These are phyloP conservation scores for Zaprionus davidi DNA, from an alignment of 1,140 invertebrate genomes.

Conservation along the genomic window DNA sequence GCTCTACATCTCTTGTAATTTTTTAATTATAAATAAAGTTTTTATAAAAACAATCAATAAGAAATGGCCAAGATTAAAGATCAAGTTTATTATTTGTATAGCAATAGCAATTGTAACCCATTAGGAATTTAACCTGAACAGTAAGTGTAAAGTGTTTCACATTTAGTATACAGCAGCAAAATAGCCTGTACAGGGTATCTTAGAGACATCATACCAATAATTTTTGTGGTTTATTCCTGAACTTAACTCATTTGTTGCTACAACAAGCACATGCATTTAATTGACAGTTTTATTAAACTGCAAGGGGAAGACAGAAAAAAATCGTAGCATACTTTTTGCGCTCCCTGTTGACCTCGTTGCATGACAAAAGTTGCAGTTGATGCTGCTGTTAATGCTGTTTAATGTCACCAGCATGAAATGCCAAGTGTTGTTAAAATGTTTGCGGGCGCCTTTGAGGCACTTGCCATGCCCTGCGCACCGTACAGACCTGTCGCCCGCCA, in stretches of 20 bases:
- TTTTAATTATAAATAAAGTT: background rate
- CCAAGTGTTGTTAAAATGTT: conserved; percentile 81
- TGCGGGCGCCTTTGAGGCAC: conserved; percentile 76
- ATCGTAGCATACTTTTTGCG: conserved; percentile 61
- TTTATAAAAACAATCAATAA: too few species aligned
- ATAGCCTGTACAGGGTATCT: background rate
- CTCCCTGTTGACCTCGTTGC: conserved; percentile 76
- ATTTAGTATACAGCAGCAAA: too few species aligned
- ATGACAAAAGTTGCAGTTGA: conserved; percentile 71
- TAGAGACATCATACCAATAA: background rate
- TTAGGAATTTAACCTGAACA: too few species aligned
- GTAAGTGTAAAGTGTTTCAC: too few species aligned
- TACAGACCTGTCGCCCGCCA: conserved; percentile 52
- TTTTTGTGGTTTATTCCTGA: background rate
- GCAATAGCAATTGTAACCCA: too few species aligned
- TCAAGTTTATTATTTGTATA: too few species aligned
- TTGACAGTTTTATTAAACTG: conserved; percentile 75
- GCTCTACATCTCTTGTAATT: background rate
- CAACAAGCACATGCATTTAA: conserved; percentile 72
- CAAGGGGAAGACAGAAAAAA: conserved; percentile 43
- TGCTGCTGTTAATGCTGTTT: conserved; percentile 62
- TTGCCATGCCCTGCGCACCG: conserved; percentile 44
- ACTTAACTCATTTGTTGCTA: conserved; percentile 6
- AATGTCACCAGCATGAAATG: conserved; percentile 79
- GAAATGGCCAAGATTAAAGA: too few species aligned